phyloP scores from a whole-genome alignment of 1,140 invertebrate species.

The Asbolus verrucosus region DNA sequence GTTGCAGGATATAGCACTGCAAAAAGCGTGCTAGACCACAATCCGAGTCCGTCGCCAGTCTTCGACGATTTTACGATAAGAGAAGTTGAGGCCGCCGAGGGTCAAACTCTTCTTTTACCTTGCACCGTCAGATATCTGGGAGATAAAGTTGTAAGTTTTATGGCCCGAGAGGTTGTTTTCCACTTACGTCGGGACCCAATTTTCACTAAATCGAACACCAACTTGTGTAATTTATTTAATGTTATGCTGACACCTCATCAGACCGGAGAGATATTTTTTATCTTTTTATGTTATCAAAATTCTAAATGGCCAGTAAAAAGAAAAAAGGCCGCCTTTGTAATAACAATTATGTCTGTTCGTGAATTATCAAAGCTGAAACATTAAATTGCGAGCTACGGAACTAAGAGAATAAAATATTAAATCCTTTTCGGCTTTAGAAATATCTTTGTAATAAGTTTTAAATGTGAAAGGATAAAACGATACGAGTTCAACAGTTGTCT shows the following conservation, averaged over 20 bases:
- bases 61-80: conserved; percentile 58
- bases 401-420: conserved; percentile 40
- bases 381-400: conserved; percentile 31
- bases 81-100: conserved; percentile 61
- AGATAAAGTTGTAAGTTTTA: conserved; percentile 73
- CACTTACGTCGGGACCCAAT: conserved; percentile 30
- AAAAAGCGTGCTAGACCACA: conserved; percentile 29
- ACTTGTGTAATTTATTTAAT: conserved; percentile 17
- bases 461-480: conserved; percentile 28
- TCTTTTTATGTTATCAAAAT: no score
- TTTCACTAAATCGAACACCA: conserved; percentile 10
- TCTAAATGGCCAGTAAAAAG: neutral
- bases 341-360: conserved; percentile 27
- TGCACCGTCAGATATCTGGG: conserved; percentile 73
- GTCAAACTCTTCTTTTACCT: conserved; percentile 72
- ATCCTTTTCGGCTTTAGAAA: conserved; percentile 32
- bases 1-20: conserved; percentile 45
- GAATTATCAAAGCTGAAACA: conserved; percentile 33
- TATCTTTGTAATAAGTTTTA: conserved; percentile 34
- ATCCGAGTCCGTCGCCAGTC: conserved; percentile 40
- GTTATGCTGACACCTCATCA: conserved; percentile 10
- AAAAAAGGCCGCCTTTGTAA: conserved; percentile 4
- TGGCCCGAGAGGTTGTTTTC: conserved; percentile 20
- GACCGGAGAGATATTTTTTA: neutral
- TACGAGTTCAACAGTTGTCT: conserved; percentile 23